Conservation (phyloP, 2,888 invertebrate species). For the Cheilosia urbana region DNA sequence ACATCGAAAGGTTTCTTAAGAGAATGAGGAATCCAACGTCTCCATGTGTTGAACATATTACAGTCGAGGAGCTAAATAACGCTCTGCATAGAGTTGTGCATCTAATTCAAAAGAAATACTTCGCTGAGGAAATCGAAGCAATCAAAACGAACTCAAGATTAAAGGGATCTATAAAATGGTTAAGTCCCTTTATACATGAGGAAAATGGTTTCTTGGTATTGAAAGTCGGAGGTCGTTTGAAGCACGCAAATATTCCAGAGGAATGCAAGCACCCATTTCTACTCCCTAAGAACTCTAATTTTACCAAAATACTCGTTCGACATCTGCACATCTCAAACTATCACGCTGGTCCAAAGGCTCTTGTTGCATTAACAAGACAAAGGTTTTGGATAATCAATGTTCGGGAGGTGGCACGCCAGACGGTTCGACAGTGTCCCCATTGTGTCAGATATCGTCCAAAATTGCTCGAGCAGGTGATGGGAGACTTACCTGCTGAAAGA, state of each 20-base stretch:
- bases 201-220: not conserved
- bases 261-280: not conserved
- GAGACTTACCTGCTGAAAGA: not conserved
- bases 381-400: too few species aligned
- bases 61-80: not conserved
- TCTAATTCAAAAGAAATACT: not conserved
- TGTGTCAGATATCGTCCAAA: not conserved
- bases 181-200: too few species aligned
- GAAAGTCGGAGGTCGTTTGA: not conserved
- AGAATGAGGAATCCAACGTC: not conserved
- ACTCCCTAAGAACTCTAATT: not conserved
- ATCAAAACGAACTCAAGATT: too few species aligned
- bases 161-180: too few species aligned
- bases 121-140: not conserved
- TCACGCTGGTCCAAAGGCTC: too few species aligned
- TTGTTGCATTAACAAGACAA: too few species aligned
- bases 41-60: not conserved
- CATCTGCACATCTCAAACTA: not conserved
- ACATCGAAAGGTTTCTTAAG: not conserved
- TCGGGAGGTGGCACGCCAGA: not conserved
- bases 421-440: not conserved
- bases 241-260: conserved; percentile 8
- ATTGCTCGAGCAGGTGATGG: not conserved
- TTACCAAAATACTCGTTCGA: not conserved
- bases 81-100: not conserved